Conservation (phyloP, 2,888 invertebrate species). For the Oasisia sp. region DNA sequence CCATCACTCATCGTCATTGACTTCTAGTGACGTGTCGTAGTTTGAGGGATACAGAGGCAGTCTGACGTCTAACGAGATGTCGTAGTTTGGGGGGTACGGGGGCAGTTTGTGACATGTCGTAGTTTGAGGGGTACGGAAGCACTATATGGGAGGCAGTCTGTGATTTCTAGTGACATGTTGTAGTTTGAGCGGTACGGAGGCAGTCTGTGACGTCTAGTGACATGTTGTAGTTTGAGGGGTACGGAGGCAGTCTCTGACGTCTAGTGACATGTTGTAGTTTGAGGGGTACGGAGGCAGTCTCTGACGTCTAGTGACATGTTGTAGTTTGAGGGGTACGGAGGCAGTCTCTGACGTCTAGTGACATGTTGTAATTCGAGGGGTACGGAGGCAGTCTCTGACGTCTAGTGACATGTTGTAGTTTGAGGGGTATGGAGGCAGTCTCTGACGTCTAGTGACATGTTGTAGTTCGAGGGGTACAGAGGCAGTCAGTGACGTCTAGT, state of each 20-base stretch:
- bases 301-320: background rate
- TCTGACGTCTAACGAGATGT: background rate
- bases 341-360: no score
- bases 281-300: background rate
- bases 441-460: background rate
- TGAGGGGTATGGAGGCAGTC: background rate
- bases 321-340: no score
- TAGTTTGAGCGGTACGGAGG: conserved; percentile 97
- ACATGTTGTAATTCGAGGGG: no score
- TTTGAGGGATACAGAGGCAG: background rate
- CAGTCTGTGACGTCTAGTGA: conserved; percentile 68
- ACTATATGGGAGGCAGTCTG: background rate
- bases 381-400: background rate
- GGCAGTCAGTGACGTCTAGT: background rate
- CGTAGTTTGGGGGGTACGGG: background rate
- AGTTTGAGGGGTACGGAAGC: conserved; percentile 64
- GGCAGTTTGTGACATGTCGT: background rate
- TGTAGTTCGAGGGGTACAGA: background rate
- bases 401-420: background rate
- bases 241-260: no score
- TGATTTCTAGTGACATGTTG: background rate
- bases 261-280: background rate
- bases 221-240: background rate
- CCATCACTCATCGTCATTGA: no score
- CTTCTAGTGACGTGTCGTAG: background rate